These are phyloP conservation scores for Argopecten irradians DNA, from an alignment of 1,140 invertebrate species.

Conservation along the genomic window DNA sequence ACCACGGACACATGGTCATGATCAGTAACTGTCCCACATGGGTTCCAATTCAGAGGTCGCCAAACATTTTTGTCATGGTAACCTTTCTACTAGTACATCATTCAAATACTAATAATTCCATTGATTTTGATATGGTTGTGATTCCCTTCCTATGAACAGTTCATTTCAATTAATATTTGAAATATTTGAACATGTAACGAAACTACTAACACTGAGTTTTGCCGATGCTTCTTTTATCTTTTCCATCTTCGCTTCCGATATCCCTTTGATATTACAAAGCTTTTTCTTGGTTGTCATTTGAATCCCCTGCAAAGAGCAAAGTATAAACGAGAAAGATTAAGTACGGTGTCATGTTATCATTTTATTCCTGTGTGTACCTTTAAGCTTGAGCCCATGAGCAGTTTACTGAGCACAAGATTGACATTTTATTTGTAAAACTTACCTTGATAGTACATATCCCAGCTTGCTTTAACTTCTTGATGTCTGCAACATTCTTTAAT, in stretches of 20 bases:
- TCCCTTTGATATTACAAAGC: conserved; percentile 85
- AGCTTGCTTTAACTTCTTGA: conserved; percentile 86
- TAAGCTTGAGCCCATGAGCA: no score
- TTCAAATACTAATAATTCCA: no score
- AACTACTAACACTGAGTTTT: conserved; percentile 78
- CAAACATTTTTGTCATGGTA: no score
- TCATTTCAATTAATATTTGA: neutral
- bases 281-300: conserved; percentile 89
- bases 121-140: neutral
- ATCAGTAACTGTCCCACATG: no score
- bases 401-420: no score
- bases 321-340: conserved; percentile 13
- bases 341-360: no score
- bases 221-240: conserved; percentile 88
- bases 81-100: no score
- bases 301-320: conserved; percentile 81
- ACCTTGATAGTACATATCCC: conserved; percentile 87
- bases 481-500: conserved; percentile 81
- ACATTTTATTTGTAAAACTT: conserved; percentile 43
- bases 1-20: no score
- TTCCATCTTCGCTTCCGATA: conserved; percentile 88
- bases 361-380: no score
- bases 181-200: neutral
- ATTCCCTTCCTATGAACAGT: neutral
- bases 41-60: no score